Conservation (phyloP, 2,888 invertebrate species). For the Cephus rjabovi region DNA sequence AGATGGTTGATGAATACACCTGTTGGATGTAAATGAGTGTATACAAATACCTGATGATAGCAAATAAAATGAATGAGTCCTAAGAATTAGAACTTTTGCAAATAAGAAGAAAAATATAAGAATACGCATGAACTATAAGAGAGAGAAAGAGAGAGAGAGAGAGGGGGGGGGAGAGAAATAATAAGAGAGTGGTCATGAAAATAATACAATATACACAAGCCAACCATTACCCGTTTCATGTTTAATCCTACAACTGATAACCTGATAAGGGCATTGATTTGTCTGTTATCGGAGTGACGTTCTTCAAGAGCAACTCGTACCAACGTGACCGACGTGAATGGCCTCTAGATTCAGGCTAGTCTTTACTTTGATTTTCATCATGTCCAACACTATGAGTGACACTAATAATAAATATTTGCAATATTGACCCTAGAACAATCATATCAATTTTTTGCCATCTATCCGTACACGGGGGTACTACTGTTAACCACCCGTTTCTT, state of each 20-base stretch:
- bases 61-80: too few relatives aligned
- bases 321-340: neutral
- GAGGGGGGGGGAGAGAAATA: neutral
- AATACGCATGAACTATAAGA: too few relatives aligned
- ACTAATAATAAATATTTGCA: neutral
- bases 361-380: neutral
- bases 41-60: too few relatives aligned
- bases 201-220: too few relatives aligned
- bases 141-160: too few relatives aligned
- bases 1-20: too few relatives aligned
- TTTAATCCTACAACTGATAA: constrained; percentile 10
- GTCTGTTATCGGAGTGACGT: constrained; percentile 1
- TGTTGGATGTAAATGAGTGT: too few relatives aligned
- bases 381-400: neutral
- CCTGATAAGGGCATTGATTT: constrained; percentile 17
- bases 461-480: too few relatives aligned
- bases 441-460: too few relatives aligned
- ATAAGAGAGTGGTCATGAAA: neutral
- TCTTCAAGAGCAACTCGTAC: neutral
- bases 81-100: too few relatives aligned
- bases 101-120: neutral
- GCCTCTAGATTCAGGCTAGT: neutral
- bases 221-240: neutral
- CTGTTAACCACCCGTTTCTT: too few relatives aligned
- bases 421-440: too few relatives aligned